These are phyloP conservation scores for Takifugu bimaculatus DNA, from an alignment of 2,113 vertebrate species.

Conservation along the genomic window DNA sequence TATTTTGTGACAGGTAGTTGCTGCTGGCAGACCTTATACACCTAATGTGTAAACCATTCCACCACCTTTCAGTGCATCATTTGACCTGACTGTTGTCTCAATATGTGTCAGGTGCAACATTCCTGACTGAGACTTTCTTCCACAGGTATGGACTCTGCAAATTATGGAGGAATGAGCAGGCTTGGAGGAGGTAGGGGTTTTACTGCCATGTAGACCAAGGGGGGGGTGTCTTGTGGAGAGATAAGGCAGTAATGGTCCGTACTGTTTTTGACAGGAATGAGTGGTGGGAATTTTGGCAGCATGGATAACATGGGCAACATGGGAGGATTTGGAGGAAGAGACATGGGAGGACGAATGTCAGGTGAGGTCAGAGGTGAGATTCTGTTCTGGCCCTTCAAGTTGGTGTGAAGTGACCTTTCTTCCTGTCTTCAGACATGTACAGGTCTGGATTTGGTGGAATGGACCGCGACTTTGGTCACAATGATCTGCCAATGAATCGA, in stretches of 20 bases:
- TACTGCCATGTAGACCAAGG: not conserved
- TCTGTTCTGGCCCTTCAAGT: too few relatives aligned
- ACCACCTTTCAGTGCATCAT: constrained; percentile 2
- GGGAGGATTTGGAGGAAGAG: constrained; percentile 84
- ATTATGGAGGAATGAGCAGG: constrained; percentile 88
- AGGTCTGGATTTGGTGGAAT: constrained; percentile 89
- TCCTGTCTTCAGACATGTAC: constrained; percentile 69
- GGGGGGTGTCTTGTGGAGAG: not conserved
- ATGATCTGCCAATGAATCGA: constrained; percentile 88
- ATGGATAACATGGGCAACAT: constrained; percentile 90
- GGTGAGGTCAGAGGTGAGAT: constrained; percentile 67
- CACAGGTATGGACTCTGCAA: constrained; percentile 84
- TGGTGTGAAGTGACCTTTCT: not conserved
- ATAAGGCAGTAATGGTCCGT: not conserved
- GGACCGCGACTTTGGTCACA: constrained; percentile 90
- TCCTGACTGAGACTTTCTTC: constrained; percentile 3
- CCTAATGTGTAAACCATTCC: constrained; percentile 17
- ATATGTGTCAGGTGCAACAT: not conserved
- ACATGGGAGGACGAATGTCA: constrained; percentile 84
- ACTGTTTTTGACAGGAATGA: constrained; percentile 77
- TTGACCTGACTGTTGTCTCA: constrained; percentile 1
- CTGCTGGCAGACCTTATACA: not conserved
- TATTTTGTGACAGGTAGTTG: not conserved
- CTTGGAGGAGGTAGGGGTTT: constrained; percentile 77
- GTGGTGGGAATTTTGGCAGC: constrained; percentile 78